Conservation (phyloP, 2,113 vertebrate species). For the Toxostoma redivivum region DNA sequence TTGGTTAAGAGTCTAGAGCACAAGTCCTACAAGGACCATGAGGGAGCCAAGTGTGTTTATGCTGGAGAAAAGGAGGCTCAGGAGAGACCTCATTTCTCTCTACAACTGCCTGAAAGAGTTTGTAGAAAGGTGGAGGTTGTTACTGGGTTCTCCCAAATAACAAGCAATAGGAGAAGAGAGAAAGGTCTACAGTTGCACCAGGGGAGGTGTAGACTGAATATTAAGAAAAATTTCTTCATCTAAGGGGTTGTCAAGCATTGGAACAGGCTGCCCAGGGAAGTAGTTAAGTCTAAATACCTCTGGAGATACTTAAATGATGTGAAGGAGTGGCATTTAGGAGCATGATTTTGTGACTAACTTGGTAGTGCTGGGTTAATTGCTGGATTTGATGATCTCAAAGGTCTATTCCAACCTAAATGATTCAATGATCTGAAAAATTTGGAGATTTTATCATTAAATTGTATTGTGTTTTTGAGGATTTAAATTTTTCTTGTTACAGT, state of each 20-base stretch:
- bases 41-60: neutral
- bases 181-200: neutral
- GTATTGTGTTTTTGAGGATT: neutral
- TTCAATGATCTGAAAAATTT: neutral
- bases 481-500: neutral
- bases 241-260: neutral
- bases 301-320: rapidly evolving
- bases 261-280: neutral
- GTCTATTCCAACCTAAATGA: neutral
- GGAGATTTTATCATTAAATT: neutral
- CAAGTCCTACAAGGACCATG: neutral
- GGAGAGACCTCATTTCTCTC: neutral
- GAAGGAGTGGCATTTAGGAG: neutral
- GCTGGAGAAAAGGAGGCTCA: neutral
- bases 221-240: neutral
- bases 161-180: neutral
- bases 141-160: neutral
- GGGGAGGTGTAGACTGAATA: neutral
- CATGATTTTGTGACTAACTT: neutral
- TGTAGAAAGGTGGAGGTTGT: neutral
- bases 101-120: neutral
- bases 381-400: neutral
- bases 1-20: neutral
- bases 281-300: neutral
- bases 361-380: neutral